Conservation (phyloP, 2,797 vertebrate species). For the Masticophis lateralis region DNA sequence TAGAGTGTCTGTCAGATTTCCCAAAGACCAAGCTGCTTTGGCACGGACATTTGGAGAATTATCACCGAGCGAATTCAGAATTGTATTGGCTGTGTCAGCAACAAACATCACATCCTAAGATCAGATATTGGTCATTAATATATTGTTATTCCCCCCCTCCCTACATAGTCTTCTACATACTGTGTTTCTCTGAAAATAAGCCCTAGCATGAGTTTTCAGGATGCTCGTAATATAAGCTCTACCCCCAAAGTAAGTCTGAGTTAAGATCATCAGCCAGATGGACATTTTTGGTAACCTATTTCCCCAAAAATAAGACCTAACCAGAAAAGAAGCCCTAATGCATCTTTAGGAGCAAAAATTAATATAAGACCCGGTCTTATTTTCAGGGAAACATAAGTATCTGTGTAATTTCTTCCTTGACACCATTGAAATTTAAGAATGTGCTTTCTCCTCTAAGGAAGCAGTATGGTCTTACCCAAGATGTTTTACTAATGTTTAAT, state of each 20-base stretch:
- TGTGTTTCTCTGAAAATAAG: no score
- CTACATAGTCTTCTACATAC: neutral
- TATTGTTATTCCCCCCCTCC: neutral
- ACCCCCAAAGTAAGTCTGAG: no score
- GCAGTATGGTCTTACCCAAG: neutral
- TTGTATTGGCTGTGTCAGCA: conserved; percentile 92
- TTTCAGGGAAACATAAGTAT: no score
- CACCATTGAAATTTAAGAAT: neutral
- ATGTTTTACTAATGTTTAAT: conserved; percentile 27
- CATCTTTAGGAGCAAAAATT: no score
- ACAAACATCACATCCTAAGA: conserved; percentile 95
- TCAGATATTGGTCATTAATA: neutral
- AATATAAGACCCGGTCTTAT: no score
- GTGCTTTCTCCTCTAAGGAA: neutral
- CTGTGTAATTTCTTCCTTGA: neutral
- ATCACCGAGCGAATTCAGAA: conserved; percentile 87
- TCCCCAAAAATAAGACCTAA: no score
- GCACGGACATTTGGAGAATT: conserved; percentile 88
- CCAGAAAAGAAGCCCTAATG: no score
- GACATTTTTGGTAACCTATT: no score
- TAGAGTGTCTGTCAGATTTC: conserved; percentile 93
- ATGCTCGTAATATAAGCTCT: no score
- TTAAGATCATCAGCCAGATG: no score
- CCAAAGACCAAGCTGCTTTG: conserved; percentile 96
- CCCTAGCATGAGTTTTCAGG: no score